These are phyloP conservation scores for Benthochromis sp. DNA, from an alignment of 2,113 vertebrate species.

Conservation along the genomic window DNA sequence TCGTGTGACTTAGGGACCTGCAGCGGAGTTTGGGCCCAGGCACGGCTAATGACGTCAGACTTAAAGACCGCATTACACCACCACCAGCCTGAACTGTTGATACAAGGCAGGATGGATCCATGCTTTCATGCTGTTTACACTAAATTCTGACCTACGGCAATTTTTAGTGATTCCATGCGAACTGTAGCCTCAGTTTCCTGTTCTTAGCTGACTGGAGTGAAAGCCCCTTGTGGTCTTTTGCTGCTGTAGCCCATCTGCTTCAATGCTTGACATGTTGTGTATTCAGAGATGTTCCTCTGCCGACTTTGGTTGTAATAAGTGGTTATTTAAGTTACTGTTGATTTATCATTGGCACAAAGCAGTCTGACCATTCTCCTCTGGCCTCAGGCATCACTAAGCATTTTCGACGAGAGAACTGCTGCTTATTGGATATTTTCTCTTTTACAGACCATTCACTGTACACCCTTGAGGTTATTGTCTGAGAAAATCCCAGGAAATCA, in stretches of 20 bases:
- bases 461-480: neutral
- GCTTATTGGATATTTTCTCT: neutral
- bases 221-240: neutral
- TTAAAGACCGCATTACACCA: neutral
- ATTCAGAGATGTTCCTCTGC: neutral
- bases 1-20: neutral
- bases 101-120: neutral
- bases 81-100: neutral
- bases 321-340: neutral
- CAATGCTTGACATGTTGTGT: neutral
- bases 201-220: neutral
- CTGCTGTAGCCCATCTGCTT: neutral
- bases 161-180: neutral
- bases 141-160: neutral
- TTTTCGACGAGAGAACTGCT: neutral
- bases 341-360: neutral
- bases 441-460: neutral
- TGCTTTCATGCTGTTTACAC: neutral
- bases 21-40: neutral
- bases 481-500: neutral
- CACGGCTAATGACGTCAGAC: neutral
- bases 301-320: neutral
- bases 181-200: neutral
- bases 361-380: neutral
- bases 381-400: neutral